Base-by-base conservation (phyloP, 2,113 vertebrate species). In the Notiomystis cincta region DNA sequence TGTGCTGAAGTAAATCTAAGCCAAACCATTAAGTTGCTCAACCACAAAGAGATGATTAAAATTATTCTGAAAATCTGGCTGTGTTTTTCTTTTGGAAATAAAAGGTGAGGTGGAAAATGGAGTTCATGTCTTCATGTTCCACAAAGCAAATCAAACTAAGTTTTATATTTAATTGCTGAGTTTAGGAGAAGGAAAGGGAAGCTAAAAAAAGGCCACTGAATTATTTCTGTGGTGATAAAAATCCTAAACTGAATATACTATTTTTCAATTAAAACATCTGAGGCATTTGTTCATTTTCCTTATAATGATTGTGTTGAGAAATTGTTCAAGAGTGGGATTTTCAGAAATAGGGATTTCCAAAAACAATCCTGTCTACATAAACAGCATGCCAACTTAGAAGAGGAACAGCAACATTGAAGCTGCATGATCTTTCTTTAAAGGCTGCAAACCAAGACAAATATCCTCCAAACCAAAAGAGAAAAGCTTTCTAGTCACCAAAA, bases 1-100 rank as follows among this genome's bases (percentile, higher is more conserved):
- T 90, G 85, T 90, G 85, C 79, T 95, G 67, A 48, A 95, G 25
- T 31, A 92, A 92, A 73, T 35, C 78, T 90, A 86, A 93, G 72
- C 88, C 95, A 93, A 96, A 75, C 69, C 28, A 75, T 89, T 83
- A 83, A 90, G 35, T 14, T 83, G 48, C 44, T 87, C 76, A 94
- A 42, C 82, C 88, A 95, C 60, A 83, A 33, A 84, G 65, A 94
- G 21, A 95, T 20, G 3, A 70, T 83, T 92, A 57, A 93, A 88
- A 73, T 79, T 24, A 57, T 82, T 94, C 90, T 83, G 54, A 93
- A 70, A 91, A 78, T 90, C 75, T 92, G 79, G 35, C 37, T 57
- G 25, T 14, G 7, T 22, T 93, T 92, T 90, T 56, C 64, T 78
- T 75, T 78, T 83, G 23, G 51, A 90, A 93, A 80, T 56, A 81